A percentile compares a stretch with the other conserved stretches of the same genome.
These are phyloP conservation scores for Esperia sulphurella DNA, from an alignment of 2,888 invertebrate genomes.

Conservation along the genomic window DNA sequence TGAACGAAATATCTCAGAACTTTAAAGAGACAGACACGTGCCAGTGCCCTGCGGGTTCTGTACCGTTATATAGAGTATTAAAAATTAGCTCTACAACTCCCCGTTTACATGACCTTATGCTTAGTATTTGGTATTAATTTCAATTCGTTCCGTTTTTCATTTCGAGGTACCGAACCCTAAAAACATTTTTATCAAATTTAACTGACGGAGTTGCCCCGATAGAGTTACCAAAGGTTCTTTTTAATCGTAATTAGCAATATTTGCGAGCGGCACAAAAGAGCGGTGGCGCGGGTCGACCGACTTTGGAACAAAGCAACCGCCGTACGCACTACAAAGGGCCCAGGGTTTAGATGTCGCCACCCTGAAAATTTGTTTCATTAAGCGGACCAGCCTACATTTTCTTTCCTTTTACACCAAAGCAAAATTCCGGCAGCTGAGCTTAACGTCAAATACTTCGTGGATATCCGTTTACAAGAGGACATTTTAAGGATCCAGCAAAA, in stretches of 20 bases:
- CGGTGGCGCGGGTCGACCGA: constrained; percentile 49
- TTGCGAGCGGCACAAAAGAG: constrained; percentile 63
- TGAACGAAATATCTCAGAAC: neutral
- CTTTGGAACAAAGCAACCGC: constrained; percentile 54
- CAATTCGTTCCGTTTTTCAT: too few species aligned
- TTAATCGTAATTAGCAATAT: constrained; percentile 72
- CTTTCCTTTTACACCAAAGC: constrained; percentile 50
- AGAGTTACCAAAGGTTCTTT: constrained; percentile 40
- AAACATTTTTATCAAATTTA: neutral
- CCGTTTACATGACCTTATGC: too few species aligned
- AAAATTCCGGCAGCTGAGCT: constrained; percentile 48
- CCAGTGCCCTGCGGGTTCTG: too few species aligned
- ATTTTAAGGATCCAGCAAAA: neutral
- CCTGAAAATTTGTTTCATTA: constrained; percentile 76
- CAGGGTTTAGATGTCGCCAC: constrained; percentile 70
- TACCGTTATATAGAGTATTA: too few species aligned
- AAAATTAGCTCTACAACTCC: too few species aligned
- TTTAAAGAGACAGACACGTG: too few species aligned
- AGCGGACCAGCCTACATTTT: constrained; percentile 60
- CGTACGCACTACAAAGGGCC: constrained; percentile 67
- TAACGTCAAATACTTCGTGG: constrained; percentile 50
- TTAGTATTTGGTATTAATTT: too few species aligned
- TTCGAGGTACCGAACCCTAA: too few species aligned
- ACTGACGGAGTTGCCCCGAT: constrained; percentile 9
- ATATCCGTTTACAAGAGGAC: constrained; percentile 48